These are phyloP conservation scores for Hippocampus zosterae DNA, from an alignment of 2,113 vertebrate species.

Conservation along the genomic window DNA sequence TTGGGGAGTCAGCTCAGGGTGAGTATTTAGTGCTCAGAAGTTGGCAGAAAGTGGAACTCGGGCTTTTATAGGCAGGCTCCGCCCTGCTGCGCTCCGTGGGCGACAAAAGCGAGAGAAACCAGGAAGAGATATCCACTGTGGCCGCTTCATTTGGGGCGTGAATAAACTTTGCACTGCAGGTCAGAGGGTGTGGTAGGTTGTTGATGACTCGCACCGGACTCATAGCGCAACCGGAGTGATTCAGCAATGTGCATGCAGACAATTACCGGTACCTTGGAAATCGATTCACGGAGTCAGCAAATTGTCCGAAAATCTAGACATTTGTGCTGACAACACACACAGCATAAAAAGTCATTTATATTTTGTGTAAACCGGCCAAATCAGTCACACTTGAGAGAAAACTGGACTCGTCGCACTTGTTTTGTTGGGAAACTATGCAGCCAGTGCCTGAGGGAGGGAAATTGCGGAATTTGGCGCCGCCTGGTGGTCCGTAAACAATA, in stretches of 20 bases:
- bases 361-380: neutral
- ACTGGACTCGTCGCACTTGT: neutral
- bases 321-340: neutral
- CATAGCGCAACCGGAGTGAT: neutral
- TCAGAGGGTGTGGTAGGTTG: neutral
- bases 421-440: neutral
- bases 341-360: neutral
- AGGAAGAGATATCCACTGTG: too few relatives aligned
- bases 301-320: neutral
- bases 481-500: neutral
- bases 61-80: constrained; percentile 59
- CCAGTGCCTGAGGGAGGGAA: neutral
- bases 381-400: neutral
- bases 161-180: neutral
- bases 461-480: neutral
- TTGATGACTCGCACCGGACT: neutral
- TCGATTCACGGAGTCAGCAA: neutral
- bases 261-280: neutral
- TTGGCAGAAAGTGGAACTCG: constrained; percentile 2
- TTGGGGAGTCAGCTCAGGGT: neutral
- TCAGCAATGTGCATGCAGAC: neutral
- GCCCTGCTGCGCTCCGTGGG: constrained; percentile 30
- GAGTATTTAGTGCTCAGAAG: constrained; percentile 27
- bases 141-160: neutral
- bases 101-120: neutral